Conservation (phyloP, 2,888 invertebrate genomes). For the Cataglyphis rosenhaueri region DNA sequence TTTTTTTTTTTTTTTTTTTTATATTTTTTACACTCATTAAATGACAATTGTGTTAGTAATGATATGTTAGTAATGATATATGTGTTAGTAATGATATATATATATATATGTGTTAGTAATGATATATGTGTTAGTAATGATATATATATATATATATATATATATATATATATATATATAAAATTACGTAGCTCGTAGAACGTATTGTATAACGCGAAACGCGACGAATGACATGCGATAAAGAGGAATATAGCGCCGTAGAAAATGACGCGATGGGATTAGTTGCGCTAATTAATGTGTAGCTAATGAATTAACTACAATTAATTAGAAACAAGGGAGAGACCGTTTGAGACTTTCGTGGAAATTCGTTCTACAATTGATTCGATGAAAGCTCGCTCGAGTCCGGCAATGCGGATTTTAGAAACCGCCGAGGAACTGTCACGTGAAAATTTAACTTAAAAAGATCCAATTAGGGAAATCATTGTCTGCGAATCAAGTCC, state of each 20-base stretch:
- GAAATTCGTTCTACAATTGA: constrained; percentile 11
- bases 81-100: too few species aligned
- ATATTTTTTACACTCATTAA: not conserved
- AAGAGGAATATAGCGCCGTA: constrained; percentile 44
- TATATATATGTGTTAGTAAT: too few species aligned
- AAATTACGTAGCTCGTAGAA: not conserved
- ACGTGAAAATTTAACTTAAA: constrained; percentile 28
- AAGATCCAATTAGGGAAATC: constrained; percentile 37
- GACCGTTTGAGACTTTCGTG: not conserved
- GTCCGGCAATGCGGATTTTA: not conserved
- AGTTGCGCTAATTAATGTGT: constrained; percentile 76
- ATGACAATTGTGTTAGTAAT: not conserved
- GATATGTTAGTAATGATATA: too few species aligned
- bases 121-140: too few species aligned
- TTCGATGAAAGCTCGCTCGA: constrained; percentile 42
- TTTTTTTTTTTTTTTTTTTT: too few species aligned
- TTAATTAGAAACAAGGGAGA: constrained; percentile 75
- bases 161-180: not conserved
- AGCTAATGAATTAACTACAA: constrained; percentile 74
- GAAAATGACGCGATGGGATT: constrained; percentile 70
- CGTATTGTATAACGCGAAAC: not conserved
- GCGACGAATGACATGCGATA: constrained; percentile 34
- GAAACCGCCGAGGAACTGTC: constrained; percentile 9
- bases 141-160: too few species aligned
- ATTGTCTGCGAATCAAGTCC: constrained; percentile 13